Evolutionary conservation across 2,888 invertebrate species (phyloP).

Genomic region (Rutpela maculata): DNA sequence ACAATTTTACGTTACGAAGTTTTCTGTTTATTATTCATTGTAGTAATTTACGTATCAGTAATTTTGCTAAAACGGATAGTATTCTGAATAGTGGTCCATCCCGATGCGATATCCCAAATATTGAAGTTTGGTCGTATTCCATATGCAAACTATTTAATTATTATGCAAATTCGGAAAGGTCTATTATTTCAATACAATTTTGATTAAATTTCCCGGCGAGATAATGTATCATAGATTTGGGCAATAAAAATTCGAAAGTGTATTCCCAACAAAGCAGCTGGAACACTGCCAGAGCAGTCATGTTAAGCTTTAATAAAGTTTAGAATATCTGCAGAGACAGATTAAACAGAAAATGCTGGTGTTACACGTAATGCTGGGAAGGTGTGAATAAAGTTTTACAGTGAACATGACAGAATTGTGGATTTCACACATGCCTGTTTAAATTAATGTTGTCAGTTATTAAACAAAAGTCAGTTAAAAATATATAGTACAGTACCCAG

Average conservation of each 20-base stretch:
- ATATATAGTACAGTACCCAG: too few relatives aligned
- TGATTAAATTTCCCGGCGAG: neutral
- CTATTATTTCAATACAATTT: neutral
- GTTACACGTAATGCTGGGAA: neutral
- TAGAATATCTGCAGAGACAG: neutral
- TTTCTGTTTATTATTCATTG: too few relatives aligned
- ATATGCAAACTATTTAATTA: neutral
- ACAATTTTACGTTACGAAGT: too few relatives aligned
- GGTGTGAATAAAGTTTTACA: neutral
- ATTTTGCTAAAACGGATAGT: too few relatives aligned
- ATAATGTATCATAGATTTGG: neutral
- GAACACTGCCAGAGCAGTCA: neutral
- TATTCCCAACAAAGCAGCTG: neutral
- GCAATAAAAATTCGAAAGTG: neutral
- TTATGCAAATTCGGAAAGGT: neutral
- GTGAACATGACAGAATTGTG: neutral
- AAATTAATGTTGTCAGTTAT: neutral
- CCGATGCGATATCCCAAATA: too few relatives aligned
- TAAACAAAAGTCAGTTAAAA: neutral
- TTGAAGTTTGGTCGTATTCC: too few relatives aligned
- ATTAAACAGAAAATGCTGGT: neutral
- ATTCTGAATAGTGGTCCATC: too few relatives aligned
- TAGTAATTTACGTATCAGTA: too few relatives aligned
- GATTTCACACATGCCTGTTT: neutral
- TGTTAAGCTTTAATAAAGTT: constrained; percentile 1